Evolutionary conservation across 1,140 invertebrate species (phyloP).

Genomic region (Pachyrhynchus sulphureomaculatus): DNA sequence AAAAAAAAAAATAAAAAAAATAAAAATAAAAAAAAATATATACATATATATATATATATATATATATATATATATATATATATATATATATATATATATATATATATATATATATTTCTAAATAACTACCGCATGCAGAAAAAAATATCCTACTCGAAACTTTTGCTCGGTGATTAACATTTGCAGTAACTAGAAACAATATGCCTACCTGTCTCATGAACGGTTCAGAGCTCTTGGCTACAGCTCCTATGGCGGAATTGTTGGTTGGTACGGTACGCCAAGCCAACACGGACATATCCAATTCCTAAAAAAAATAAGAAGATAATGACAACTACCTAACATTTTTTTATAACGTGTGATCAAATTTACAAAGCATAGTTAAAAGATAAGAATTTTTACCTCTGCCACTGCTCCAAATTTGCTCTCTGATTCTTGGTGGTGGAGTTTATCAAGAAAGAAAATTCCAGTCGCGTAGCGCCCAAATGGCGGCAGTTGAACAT

Average conservation of each 20-base stretch:
- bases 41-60: too few species aligned
- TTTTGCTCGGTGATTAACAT: too few species aligned
- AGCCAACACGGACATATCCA: conserved; percentile 78
- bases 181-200: too few species aligned
- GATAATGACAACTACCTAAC: not conserved
- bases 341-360: not conserved
- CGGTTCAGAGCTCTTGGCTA: conserved; percentile 91
- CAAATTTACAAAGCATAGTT: too few species aligned
- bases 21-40: too few species aligned
- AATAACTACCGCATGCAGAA: too few species aligned
- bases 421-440: conserved; percentile 77
- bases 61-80: too few species aligned
- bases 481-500: conserved; percentile 78
- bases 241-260: conserved; percentile 80
- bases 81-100: too few species aligned
- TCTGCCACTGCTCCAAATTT: conserved; percentile 80
- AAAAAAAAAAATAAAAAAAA: too few species aligned
- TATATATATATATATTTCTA: too few species aligned
- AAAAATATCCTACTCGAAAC: too few species aligned
- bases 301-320: conserved; percentile 53
- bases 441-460: conserved; percentile 85
- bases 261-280: conserved; percentile 93
- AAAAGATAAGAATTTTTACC: too few species aligned
- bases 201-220: conserved; percentile 84
- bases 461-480: conserved; percentile 96